These are phyloP conservation scores for Callaeas wilsoni DNA, from an alignment of 2,113 vertebrate genomes.

Conservation along the genomic window DNA sequence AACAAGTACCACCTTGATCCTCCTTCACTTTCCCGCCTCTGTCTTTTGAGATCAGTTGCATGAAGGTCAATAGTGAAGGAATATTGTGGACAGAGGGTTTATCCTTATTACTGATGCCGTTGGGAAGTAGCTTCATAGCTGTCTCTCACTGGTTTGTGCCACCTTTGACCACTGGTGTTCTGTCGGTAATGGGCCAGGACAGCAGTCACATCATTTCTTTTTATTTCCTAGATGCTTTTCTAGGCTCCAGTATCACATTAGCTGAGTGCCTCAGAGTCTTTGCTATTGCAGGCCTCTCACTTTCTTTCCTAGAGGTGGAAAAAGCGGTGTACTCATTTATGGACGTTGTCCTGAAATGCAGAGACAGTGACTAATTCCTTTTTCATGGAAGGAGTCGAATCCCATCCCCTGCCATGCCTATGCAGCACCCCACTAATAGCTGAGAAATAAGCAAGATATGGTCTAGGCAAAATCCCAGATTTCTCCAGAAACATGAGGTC, in stretches of 20 bases:
- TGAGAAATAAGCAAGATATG: not conserved
- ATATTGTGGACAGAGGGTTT: not conserved
- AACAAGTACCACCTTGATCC: not conserved
- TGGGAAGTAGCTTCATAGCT: not conserved
- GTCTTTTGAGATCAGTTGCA: not conserved
- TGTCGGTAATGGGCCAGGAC: not conserved
- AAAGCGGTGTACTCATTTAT: not conserved
- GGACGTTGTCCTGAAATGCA: not conserved
- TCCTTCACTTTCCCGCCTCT: not conserved
- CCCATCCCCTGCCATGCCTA: not conserved
- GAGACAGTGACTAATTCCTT: not conserved
- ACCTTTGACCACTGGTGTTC: not conserved
- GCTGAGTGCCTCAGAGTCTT: not conserved
- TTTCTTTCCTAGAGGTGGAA: not conserved
- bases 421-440: not conserved
- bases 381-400: not conserved
- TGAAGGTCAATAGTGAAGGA: not conserved
- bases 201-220: not conserved
- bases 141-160: not conserved
- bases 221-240: not conserved
- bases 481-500: not conserved
- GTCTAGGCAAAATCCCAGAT: not conserved
- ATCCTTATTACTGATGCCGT: not conserved
- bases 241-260: not conserved
- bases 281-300: not conserved